Conservation (phyloP, 2,888 invertebrate species). For the Antheraea yamamai region DNA sequence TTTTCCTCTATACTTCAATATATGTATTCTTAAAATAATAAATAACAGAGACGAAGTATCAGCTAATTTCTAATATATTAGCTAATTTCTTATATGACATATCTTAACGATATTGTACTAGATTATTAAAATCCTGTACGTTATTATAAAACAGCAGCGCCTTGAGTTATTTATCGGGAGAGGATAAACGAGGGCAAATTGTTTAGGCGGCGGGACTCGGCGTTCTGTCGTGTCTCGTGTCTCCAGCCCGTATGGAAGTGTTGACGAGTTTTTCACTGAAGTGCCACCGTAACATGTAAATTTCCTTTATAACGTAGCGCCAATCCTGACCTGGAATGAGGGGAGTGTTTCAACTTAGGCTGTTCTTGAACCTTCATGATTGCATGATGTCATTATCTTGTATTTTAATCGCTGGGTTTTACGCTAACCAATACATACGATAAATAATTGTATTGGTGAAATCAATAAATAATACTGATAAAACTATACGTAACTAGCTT, state of each 20-base stretch:
- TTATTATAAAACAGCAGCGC: background rate
- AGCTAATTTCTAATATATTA: background rate
- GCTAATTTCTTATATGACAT: background rate
- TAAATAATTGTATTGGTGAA: no score
- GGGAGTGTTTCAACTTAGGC: background rate
- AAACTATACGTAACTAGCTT: no score
- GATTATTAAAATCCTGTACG: background rate
- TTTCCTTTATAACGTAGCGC: conserved; percentile 5
- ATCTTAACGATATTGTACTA: background rate
- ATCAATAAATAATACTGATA: no score
- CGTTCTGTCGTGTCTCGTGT: background rate
- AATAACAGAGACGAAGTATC: background rate
- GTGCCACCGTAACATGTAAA: conserved; percentile 15
- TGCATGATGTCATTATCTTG: background rate
- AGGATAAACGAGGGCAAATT: conserved; percentile 4
- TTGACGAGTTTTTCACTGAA: conserved; percentile 11
- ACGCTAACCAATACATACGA: no score
- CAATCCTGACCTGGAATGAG: background rate
- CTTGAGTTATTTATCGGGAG: conserved; percentile 5
- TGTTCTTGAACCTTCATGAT: background rate
- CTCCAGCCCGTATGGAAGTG: background rate
- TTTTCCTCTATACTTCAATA: no score
- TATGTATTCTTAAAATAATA: background rate
- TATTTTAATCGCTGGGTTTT: no score
- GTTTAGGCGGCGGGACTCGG: background rate